Base-by-base conservation (phyloP, 1,140 invertebrate genomes). In the Diachasma alloeum region DNA sequence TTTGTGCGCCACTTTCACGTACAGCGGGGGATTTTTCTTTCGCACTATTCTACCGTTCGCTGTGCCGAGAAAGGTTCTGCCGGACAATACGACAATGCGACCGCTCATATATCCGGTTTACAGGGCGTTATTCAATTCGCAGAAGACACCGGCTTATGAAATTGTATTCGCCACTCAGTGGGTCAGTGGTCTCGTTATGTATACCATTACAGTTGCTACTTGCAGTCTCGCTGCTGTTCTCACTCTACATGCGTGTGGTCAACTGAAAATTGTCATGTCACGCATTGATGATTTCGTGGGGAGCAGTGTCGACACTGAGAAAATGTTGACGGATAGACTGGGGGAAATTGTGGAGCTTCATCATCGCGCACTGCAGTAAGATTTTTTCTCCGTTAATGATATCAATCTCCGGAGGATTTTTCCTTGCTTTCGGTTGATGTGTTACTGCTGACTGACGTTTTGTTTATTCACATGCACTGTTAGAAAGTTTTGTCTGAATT, bases 341-440 rank as follows among this genome's bases (percentile, higher is more conserved):
- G 78, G 82, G 11, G 72, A 75, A n/a, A 84, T 87, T 39, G 78
- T 87, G 0, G 36, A 81, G 31, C 77, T 79, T 72, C 87, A 88
- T 75, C 56, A 84, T 15, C 69, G 72, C 10, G 79, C 81, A 72
- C 59, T 86, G 0, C 19, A 74, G 84, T 85, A 37, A 75, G 44
- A 37, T 22, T 46, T 26, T 3, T 31, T 31, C 31, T 26, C 86
- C 85, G 42, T 31, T 31, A 31, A 31, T 31, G 2, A 31, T 31
- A 31, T 31, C 31, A 31, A 31, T 31, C 31, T 31, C 6, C 31
- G 31, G 6, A 31, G 6, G 31, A 31, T 2, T 31, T 31, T 31
- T 31, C 31, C 31, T 31, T 31, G 6, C 6, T 31, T 31, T 31
- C 6, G 2, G 6, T 31, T 6, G 31, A 31, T 31, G 31, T 2